These are phyloP conservation scores for Chrysolina oricalcia DNA, from an alignment of 2,888 invertebrate species.

Conservation along the genomic window DNA sequence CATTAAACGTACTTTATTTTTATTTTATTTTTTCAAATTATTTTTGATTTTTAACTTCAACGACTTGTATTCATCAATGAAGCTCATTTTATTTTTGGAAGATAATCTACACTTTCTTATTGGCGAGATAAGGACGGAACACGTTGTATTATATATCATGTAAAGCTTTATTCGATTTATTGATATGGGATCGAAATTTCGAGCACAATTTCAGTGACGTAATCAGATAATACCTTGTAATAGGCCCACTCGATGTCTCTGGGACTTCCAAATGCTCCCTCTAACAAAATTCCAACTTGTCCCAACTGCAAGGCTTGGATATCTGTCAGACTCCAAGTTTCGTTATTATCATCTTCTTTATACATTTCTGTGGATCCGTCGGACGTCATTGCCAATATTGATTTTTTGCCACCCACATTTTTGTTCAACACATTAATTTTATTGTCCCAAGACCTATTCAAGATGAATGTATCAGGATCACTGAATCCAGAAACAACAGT, in stretches of 20 bases:
- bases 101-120: neutral
- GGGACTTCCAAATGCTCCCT: conserved; percentile 79
- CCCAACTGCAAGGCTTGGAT: conserved; percentile 75
- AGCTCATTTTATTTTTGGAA: neutral
- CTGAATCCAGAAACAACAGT: conserved; percentile 85
- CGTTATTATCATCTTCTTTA: conserved; percentile 52
- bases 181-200: neutral
- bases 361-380: conserved; percentile 56
- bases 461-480: conserved; percentile 83
- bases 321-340: conserved; percentile 75
- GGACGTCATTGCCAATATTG: conserved; percentile 72
- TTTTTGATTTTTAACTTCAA: no score
- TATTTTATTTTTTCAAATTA: no score
- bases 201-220: neutral
- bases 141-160: no score
- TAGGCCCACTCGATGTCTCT: conserved; percentile 90
- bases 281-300: conserved; percentile 76
- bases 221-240: conserved; percentile 70
- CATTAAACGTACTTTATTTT: no score
- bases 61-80: no score
- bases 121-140: neutral
- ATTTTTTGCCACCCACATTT: conserved; percentile 75
- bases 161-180: no score
- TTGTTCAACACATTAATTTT: conserved; percentile 68
- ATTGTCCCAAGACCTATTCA: conserved; percentile 73